Evolutionary conservation across 2,113 vertebrate species (phyloP).

Genomic region (Cinclus cinclus): DNA sequence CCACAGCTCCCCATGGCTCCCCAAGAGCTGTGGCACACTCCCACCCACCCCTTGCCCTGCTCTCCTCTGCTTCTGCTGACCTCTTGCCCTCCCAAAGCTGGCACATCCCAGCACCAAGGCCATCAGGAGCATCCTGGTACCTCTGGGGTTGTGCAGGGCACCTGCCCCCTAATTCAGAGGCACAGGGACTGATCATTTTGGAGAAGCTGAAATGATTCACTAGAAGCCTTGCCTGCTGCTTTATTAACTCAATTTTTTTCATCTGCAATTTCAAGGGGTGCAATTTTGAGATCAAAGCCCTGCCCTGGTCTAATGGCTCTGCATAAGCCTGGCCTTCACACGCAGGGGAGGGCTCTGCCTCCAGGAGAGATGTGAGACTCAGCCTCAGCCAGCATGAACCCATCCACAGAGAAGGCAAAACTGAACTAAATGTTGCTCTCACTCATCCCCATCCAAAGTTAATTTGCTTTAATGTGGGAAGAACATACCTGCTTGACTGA

Average conservation of each 20-base stretch:
- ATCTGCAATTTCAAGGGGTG: not conserved
- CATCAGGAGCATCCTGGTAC: not conserved
- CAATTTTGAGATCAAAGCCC: slow-evolving; percentile 50
- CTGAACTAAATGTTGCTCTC: not conserved
- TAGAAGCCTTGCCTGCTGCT: not conserved
- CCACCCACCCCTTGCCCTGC: not conserved
- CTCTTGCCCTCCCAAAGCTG: not conserved
- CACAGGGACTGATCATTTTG: not conserved
- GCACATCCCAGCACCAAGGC: rapidly evolving
- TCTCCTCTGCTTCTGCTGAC: not conserved
- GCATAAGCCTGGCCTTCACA: not conserved
- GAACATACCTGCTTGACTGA: not conserved
- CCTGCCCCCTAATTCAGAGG: not conserved
- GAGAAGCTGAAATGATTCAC: not conserved
- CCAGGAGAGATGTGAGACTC: not conserved
- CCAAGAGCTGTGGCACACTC: not conserved
- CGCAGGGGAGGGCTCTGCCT: not conserved
- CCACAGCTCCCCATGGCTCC: not conserved
- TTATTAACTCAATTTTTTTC: not conserved
- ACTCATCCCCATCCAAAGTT: not conserved
- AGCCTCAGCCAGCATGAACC: not conserved
- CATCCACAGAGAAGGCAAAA: not conserved
- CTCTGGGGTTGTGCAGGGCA: rapidly evolving
- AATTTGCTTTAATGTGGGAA: slow-evolving; percentile 42
- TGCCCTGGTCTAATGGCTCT: not conserved